Evolutionary conservation across 2,888 invertebrate species (phyloP).

Genomic region (Caenorhabditis sulstoni): DNA sequence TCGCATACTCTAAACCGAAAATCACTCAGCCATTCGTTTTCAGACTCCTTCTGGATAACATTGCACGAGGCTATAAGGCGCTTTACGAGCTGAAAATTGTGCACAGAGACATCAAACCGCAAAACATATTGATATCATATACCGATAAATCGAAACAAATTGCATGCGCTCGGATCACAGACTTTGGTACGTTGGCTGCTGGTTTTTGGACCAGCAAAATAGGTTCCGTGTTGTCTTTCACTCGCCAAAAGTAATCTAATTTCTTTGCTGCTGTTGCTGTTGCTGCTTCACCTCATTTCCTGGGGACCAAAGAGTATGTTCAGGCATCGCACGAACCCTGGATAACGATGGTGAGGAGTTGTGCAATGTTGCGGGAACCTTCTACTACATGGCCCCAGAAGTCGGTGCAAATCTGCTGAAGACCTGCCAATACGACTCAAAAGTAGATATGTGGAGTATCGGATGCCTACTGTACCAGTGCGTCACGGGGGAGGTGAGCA

Average conservation of each 20-base stretch:
- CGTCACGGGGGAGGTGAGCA: constrained; percentile 74
- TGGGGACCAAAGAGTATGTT: constrained; percentile 11
- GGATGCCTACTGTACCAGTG: constrained; percentile 79
- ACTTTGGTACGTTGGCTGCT: constrained; percentile 70
- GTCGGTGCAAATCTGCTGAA: constrained; percentile 78
- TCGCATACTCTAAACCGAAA: constrained; percentile 17
- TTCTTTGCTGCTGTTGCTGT: background rate
- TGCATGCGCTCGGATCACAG: constrained; percentile 76
- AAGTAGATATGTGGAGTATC: constrained; percentile 80
- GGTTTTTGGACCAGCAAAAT: background rate
- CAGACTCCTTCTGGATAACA: constrained; percentile 75
- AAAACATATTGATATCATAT: constrained; percentile 77
- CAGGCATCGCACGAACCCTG: constrained; percentile 77
- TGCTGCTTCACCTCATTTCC: constrained; percentile 7
- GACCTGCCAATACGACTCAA: constrained; percentile 73
- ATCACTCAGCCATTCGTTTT: constrained; percentile 41
- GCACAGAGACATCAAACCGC: constrained; percentile 80
- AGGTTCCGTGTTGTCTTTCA: constrained; percentile 9
- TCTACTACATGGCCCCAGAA: constrained; percentile 80
- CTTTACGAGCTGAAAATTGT: constrained; percentile 77
- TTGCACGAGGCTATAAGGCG: constrained; percentile 78
- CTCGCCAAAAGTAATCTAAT: constrained; percentile 12
- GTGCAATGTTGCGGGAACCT: constrained; percentile 79
- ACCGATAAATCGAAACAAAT: constrained; percentile 63
- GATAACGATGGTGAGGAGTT: constrained; percentile 68